phyloP scores from a whole-genome alignment of 37 sponge, comb jelly and placozoan species.

The Oscarella lobularis region DNA sequence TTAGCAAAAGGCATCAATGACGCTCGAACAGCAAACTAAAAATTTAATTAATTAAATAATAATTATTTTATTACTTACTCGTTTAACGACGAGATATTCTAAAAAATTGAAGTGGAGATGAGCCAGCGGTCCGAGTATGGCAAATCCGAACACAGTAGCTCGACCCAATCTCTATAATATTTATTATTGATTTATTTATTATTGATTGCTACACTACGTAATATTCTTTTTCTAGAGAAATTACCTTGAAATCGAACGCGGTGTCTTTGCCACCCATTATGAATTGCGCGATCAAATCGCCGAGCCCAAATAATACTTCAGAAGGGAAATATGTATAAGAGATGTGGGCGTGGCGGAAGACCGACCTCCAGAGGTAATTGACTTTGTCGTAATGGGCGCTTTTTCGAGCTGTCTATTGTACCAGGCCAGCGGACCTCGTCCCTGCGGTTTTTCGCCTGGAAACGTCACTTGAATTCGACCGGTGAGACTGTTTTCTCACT shows the following conservation, averaged over 20 bases:
- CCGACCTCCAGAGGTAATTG: conserved; percentile 53
- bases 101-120: conserved; percentile 57
- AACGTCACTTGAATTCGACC: no score
- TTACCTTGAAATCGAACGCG: conserved; percentile 12
- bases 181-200: not conserved
- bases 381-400: conserved; percentile 41
- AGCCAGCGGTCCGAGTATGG: conserved; percentile 48
- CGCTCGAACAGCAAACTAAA: conserved; percentile 22
- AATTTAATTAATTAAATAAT: conserved; percentile 13
- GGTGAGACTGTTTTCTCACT: no score
- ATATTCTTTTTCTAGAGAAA: no score
- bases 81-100: conserved; percentile 39
- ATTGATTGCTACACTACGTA: no score
- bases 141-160: conserved; percentile 43
- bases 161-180: not conserved
- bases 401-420: conserved; percentile 38
- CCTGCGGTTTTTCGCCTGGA: not conserved
- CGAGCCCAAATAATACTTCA: conserved; percentile 42
- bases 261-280: not conserved
- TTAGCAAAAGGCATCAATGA: conserved; percentile 31
- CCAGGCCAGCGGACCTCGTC: conserved; percentile 37
- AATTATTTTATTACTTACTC: conserved; percentile 12
- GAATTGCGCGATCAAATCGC: conserved; percentile 50
- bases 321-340: not conserved
- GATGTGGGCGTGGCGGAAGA: no score